Conservation (phyloP, 2,113 vertebrate genomes). For the Campylorhamphus procurvoides region DNA sequence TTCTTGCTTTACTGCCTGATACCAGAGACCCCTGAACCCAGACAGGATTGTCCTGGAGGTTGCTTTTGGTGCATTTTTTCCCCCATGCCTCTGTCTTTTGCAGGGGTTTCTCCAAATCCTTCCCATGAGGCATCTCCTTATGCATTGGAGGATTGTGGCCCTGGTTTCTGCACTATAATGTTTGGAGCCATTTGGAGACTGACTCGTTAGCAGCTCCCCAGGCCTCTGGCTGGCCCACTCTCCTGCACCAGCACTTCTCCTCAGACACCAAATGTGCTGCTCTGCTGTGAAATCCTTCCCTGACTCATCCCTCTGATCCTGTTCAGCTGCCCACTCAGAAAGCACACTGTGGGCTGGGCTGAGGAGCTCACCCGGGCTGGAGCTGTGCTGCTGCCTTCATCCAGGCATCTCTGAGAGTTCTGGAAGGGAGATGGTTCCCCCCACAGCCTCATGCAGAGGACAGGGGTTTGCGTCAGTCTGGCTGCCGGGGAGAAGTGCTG, state of each 20-base stretch:
- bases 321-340: not conserved
- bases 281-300: not conserved
- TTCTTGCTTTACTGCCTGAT: not conserved
- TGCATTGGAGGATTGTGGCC: not conserved
- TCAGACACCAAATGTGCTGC: not conserved
- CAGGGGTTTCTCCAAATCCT: not conserved
- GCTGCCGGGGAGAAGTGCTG: not conserved
- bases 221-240: not conserved
- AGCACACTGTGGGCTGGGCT: not conserved
- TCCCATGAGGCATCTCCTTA: not conserved
- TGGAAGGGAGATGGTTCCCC: not conserved
- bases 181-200: not conserved
- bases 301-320: slow-evolving; percentile 18
- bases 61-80: not conserved
- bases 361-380: not conserved
- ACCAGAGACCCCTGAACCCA: not conserved
- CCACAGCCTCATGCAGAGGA: not conserved
- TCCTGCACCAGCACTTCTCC: not conserved
- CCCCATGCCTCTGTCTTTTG: not conserved
- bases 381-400: not conserved
- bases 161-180: not conserved
- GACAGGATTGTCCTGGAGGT: not conserved
- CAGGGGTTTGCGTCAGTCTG: not conserved
- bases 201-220: not conserved
- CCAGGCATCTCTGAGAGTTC: not conserved